Evolutionary conservation across 2,113 vertebrate genomes (phyloP), one percentile per base, ranked within the genome.

Genomic region (Scolopax mira): DNA sequence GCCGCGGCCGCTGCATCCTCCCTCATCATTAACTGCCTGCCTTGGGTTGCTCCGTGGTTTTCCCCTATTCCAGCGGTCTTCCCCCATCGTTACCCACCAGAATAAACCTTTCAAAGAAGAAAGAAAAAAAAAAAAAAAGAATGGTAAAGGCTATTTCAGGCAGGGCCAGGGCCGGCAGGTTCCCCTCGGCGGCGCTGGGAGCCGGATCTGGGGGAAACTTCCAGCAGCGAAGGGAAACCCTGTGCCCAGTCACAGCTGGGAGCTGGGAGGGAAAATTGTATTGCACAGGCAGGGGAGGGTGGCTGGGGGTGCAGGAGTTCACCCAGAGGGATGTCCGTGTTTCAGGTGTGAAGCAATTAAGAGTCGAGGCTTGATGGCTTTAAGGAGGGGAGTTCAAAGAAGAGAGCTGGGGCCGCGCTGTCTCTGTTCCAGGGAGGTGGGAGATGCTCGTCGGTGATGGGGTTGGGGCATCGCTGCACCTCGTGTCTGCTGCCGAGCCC

Each of bases 391-490:
- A 9, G 24, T 37, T 70, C 39, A 0, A 4, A 35, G 79, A 4
- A 18, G 8, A 44, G n/a, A 33, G 33, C 3, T 0, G 4, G 13
- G 31, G 14, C 31, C 1, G 13, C 0, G 2, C 5, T 1, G 18
- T 11, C 21, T 10, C 64, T 48, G 33, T 11, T 2, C 44, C 58
- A 3, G 48, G 71, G 77, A 14, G 54, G 4, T 4, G 65, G 0
- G 31, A 12, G 74, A 9, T 10, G 57, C n/a, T 0, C 8, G 37
- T 1, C 7, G 7, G 33, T 17, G 46, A 12, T 1, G 16, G 0
- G 19, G 31, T 7, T 4, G 1, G 3, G 55, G 6, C 54, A 31
- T 11, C 4, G 4, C 60, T 14, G 65, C 13, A 1, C 3, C 0
- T 15, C 14, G 3, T 2, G 17, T 5, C 67, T 13, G 49, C 23